These are phyloP conservation scores for Trissonchulus latispiculum DNA, from an alignment of 2,888 invertebrate genomes.

Conservation along the genomic window DNA sequence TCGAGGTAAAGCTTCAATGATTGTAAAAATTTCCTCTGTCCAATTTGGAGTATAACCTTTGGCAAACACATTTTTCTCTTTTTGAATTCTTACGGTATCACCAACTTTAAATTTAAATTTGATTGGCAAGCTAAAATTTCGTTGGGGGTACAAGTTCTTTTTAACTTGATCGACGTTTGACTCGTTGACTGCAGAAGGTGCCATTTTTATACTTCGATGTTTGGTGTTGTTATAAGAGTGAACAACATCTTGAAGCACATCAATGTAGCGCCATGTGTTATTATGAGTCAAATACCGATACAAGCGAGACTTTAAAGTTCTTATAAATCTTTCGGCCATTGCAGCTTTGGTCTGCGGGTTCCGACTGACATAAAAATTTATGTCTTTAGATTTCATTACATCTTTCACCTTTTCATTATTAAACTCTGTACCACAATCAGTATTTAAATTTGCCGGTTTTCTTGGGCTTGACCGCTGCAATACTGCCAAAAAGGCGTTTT, in stretches of 20 bases:
- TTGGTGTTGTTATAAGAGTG: constrained; percentile 12
- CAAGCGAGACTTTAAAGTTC: not conserved
- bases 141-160: not conserved
- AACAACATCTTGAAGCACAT: not conserved
- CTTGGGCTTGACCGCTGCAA: not conserved
- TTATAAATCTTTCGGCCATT: constrained; percentile 5
- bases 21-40: constrained; percentile 6
- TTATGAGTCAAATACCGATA: constrained; percentile 8
- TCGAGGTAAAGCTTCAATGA: not conserved
- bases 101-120: constrained; percentile 14
- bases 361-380: not conserved
- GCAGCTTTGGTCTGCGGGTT: not conserved
- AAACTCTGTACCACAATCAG: constrained; percentile 5
- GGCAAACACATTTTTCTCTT: constrained; percentile 5
- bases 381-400: not conserved
- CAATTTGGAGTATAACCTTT: not conserved
- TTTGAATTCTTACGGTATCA: constrained; percentile 4
- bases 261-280: constrained; percentile 10
- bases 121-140: not conserved
- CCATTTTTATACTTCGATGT: not conserved
- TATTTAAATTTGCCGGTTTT: not conserved
- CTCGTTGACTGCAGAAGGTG: not conserved
- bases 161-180: not conserved
- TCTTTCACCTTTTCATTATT: not conserved
- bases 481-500: not conserved